Percentiles rank a stretch among this genome's conserved stretches.
These are phyloP conservation scores for Melanostoma mellinum DNA, from an alignment of 2,888 invertebrate species.

Conservation along the genomic window DNA sequence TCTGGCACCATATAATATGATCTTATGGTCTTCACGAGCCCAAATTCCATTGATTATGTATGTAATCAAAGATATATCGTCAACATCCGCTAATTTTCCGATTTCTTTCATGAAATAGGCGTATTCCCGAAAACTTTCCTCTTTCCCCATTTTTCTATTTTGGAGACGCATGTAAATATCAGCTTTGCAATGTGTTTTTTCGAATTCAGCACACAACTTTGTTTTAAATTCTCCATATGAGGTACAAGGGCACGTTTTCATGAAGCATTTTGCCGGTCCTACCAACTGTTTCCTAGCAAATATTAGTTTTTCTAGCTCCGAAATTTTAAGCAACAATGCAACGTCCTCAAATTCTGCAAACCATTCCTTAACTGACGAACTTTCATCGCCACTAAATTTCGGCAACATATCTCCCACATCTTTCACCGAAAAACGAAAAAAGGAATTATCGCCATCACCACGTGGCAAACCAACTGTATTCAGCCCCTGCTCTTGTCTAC, in stretches of 20 bases:
- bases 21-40: constrained; percentile 17
- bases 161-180: constrained; percentile 18
- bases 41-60: constrained; percentile 20
- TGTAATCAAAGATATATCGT: constrained; percentile 4
- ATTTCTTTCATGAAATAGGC: constrained; percentile 18
- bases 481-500: too few species aligned
- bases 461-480: too few species aligned
- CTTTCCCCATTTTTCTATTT: not conserved
- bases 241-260: not conserved
- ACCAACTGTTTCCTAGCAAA: constrained; percentile 14
- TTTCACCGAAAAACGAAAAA: constrained; percentile 1
- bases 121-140: constrained; percentile 10
- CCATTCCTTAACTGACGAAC: constrained; percentile 5
- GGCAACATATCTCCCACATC: constrained; percentile 24
- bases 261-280: constrained; percentile 2
- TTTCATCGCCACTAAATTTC: constrained; percentile 31
- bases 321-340: constrained; percentile 20
- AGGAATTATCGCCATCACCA: too few species aligned
- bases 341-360: constrained; percentile 13
- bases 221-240: not conserved
- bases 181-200: not conserved
- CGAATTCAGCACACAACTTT: constrained; percentile 1
- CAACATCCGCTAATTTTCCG: constrained; percentile 2
- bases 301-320: constrained; percentile 19
- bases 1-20: constrained; percentile 2